Conservation (phyloP, 2,113 vertebrate species). For the Megaceryle maxima region DNA sequence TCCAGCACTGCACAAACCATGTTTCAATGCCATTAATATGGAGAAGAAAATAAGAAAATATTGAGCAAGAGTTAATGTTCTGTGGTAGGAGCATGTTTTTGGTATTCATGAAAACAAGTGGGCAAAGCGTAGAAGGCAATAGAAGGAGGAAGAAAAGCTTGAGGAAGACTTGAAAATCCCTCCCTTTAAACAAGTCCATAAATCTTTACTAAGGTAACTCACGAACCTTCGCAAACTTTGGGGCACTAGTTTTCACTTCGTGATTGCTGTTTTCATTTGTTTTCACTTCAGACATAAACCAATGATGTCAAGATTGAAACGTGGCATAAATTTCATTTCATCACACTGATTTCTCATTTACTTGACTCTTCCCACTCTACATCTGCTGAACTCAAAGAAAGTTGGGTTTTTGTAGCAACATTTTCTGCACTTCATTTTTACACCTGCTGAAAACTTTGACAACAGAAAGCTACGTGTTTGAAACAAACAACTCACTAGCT, state of each 20-base stretch:
- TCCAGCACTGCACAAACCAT: neutral
- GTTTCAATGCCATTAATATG: neutral
- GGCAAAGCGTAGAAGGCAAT: neutral
- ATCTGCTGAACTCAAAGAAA: slow-evolving; percentile 38
- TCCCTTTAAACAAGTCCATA: neutral
- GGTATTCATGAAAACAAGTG: neutral
- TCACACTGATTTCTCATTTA: slow-evolving; percentile 18
- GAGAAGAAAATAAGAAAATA: neutral
- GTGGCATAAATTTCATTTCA: slow-evolving; percentile 44
- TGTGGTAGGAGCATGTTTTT: neutral
- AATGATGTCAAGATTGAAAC: slow-evolving; percentile 34
- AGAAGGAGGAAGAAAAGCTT: neutral
- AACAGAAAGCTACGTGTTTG: neutral
- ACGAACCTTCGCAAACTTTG: neutral
- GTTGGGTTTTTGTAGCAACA: neutral
- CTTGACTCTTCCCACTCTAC: slow-evolving; percentile 63
- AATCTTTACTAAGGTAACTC: neutral
- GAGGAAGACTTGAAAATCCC: neutral
- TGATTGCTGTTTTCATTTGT: slow-evolving; percentile 16
- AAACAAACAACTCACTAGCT: slow-evolving; percentile 12
- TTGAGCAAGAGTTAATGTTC: neutral
- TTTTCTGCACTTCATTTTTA: slow-evolving; percentile 19
- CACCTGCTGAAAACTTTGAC: slow-evolving; percentile 41
- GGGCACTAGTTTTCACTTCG: neutral
- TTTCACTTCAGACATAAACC: slow-evolving; percentile 29